Base-by-base conservation (phyloP, 2,797 vertebrate genomes). In the Naso thynnoides region DNA sequence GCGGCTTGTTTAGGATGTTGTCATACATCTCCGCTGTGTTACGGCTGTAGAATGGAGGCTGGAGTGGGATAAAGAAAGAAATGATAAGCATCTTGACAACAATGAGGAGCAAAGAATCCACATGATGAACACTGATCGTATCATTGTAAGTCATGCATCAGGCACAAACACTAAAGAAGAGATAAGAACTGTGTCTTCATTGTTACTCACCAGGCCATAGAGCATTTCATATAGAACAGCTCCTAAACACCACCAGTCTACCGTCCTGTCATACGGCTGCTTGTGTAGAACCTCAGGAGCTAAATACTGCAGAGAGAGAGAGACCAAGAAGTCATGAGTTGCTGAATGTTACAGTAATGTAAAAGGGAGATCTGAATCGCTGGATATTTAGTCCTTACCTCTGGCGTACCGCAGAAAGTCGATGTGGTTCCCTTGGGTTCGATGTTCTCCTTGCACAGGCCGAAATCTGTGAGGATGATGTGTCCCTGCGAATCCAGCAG, bases 11-110 rank as follows among this genome's bases (percentile, higher is more conserved):
- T 89, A 99, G 93, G 92, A 99, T 99, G 91, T 99, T 99, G 91
- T 99, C 97, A 0, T 99, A 99, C 98, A 99, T 99, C 93, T 99
- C 98, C 0, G 98, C 98, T 0, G 98, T 99, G 93, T 99, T 99
- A 31, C 97, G 95, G 88, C 98, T 99, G 78, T 99, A 99, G 89
- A 99, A 99, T 0, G 98, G 98, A 29, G 98, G 98, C 98, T 99
- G 93, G 15, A 11, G 47, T 55, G 15, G 52, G 55, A 80, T 24
- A 70, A 55, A n/a, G n/a, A 64, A 54, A 29, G 2, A 54, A 41
- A 1, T 5, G 26, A 45, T 87, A 62, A 86, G 16, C 10, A 73
- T 78, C 70, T n/a, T 3, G 29, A n/a, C 44, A 58, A 49, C 58
- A 45, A 59, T 7, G 21, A 4, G 13, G 21, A 47, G 14, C 11